Base-by-base conservation (phyloP, 1,140 invertebrate genomes). In the Radopholus similis region DNA sequence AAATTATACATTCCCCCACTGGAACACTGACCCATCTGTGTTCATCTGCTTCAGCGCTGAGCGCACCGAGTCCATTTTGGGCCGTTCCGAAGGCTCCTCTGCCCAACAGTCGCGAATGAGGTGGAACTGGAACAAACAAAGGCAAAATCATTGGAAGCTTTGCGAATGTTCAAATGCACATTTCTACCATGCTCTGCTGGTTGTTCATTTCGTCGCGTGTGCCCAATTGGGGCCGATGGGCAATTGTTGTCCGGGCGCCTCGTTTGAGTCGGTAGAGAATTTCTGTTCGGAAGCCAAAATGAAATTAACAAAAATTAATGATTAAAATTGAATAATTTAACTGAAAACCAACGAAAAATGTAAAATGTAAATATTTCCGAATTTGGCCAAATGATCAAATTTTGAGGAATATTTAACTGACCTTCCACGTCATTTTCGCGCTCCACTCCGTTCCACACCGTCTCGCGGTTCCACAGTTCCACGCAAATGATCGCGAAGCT, bases 391-490 rank as follows among this genome's bases (percentile, higher is more conserved):
- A n/a, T n/a, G n/a, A n/a, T n/a, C n/a, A n/a, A n/a, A n/a, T n/a
- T n/a, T n/a, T n/a, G n/a, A n/a, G n/a, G n/a, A n/a, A n/a, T n/a
- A n/a, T n/a, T n/a, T n/a, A n/a, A n/a, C n/a, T n/a, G n/a, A 71
- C 69, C 69, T 30, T 71, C 69, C 37, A 77, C 40, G 47, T 77
- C 75, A 32, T 71, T 60, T 53, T 71, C 70, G 18, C 30, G 37
- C 23, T 74, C 68, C n/a, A 35, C 63, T 6, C 67, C 35, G 53
- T 78, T 62, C 74, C 78, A 78, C 18, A 77, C 76, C 6, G 90
- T 89, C 11, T 89, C 63, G 8, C 71, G 86, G 15, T 76, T 79
- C 15, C 75, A 23, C 8, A 79, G 42, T 49, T 79, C 77, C 2
- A 73, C 78, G 44, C 76, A 77, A 30, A 79, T 74, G 28, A 79